These are phyloP conservation scores for Pterobdella sp. DNA, from an alignment of 2,888 invertebrate genomes.

Conservation along the genomic window DNA sequence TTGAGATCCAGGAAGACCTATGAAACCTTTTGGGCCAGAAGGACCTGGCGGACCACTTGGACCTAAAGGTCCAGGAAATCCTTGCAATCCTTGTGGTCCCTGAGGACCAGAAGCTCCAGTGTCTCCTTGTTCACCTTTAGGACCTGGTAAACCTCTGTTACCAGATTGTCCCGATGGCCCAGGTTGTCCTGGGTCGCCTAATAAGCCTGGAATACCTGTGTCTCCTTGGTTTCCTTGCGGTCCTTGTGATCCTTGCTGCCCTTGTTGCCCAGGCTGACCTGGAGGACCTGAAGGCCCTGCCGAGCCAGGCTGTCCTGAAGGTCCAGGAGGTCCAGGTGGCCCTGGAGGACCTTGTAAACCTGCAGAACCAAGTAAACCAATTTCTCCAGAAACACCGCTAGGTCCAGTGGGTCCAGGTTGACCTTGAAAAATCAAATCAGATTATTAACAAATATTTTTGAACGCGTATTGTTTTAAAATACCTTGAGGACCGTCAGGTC, in stretches of 20 bases:
- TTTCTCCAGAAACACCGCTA: slow-evolving; percentile 27
- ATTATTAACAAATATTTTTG: slow-evolving; percentile 3
- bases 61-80: slow-evolving; percentile 28
- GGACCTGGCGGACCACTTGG: slow-evolving; percentile 27
- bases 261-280: slow-evolving; percentile 33
- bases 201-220: neutral
- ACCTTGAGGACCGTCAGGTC: neutral
- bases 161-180: slow-evolving; percentile 30
- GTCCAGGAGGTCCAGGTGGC: slow-evolving; percentile 29
- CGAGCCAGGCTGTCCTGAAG: slow-evolving; percentile 22
- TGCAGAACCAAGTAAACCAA: slow-evolving; percentile 40
- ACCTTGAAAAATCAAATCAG: slow-evolving; percentile 28
- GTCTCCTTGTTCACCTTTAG: slow-evolving; percentile 32
- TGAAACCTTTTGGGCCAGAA: slow-evolving; percentile 17
- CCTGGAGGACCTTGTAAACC: slow-evolving; percentile 48
- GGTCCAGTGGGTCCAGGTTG: slow-evolving; percentile 23
- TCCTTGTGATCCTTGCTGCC: slow-evolving; percentile 33
- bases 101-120: neutral
- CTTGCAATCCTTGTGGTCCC: neutral
- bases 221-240: slow-evolving; percentile 2
- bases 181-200: slow-evolving; percentile 23
- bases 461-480: neutral
- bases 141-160: slow-evolving; percentile 28
- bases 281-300: slow-evolving; percentile 29
- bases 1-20: slow-evolving; percentile 50